Evolutionary conservation across 2,888 invertebrate genomes (phyloP).

Genomic region (Oligia latruncula): DNA sequence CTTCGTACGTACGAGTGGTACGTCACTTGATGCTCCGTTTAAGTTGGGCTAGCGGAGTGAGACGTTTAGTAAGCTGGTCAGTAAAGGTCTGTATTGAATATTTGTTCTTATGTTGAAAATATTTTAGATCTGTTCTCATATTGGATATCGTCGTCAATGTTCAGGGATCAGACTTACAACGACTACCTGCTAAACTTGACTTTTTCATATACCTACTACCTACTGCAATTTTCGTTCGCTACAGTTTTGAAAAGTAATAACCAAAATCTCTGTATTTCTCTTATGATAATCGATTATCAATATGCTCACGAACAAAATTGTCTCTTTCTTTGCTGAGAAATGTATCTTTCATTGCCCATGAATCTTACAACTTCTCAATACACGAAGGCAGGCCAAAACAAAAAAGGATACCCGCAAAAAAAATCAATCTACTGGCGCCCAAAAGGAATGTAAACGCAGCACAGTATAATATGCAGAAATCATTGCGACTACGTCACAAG

Average conservation of each 20-base stretch:
- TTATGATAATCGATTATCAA: not conserved
- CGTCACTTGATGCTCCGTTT: slow-evolving; percentile 47
- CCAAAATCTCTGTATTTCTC: no score
- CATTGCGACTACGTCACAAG: slow-evolving; percentile 31
- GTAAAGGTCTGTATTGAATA: no score
- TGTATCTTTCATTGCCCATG: not conserved
- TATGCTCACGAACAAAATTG: not conserved
- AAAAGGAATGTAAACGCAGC: slow-evolving; percentile 24
- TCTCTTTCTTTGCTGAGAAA: no score
- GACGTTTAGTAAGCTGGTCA: not conserved
- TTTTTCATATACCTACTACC: not conserved
- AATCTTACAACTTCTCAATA: not conserved
- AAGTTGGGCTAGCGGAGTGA: not conserved
- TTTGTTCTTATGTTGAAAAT: no score
- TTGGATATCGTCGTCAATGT: not conserved
- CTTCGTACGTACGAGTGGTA: slow-evolving; percentile 29
- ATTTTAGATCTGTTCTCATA: no score
- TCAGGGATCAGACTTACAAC: not conserved
- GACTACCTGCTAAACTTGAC: not conserved
- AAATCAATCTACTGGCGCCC: slow-evolving; percentile 1
- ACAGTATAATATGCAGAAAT: slow-evolving; percentile 45
- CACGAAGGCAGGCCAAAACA: not conserved
- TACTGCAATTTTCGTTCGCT: not conserved
- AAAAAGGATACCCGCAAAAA: not conserved
- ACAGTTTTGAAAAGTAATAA: no score